Percentiles rank a stretch among this genome's conserved stretches.
phyloP scores from a whole-genome alignment of 1,140 invertebrate genomes.

The Drosophila athabasca region DNA sequence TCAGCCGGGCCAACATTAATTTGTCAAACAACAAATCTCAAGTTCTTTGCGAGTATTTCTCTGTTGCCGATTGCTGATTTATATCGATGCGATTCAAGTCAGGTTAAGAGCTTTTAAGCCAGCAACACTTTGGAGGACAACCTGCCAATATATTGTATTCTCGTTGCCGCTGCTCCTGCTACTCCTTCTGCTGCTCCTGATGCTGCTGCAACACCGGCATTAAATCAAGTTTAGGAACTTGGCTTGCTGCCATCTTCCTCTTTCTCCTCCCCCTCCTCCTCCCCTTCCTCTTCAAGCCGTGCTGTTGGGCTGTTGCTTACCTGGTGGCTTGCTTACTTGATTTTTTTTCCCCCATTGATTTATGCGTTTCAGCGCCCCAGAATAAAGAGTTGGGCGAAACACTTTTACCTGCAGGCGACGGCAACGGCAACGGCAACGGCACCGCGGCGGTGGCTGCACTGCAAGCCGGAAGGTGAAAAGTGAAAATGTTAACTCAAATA shows the following conservation, averaged over 20 bases:
- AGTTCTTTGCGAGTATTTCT: conserved; percentile 36
- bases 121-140: conserved; percentile 52
- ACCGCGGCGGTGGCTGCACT: too few relatives aligned
- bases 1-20: conserved; percentile 9
- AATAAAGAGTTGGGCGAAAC: conserved; percentile 52
- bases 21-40: conserved; percentile 33
- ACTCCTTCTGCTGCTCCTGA: conserved; percentile 9
- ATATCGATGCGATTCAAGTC: conserved; percentile 52
- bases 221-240: conserved; percentile 64
- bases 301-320: conserved; percentile 3
- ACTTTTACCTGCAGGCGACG: conserved; percentile 18
- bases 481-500: conserved; percentile 52
- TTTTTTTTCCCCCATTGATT: conserved; percentile 44
- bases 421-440: too few relatives aligned
- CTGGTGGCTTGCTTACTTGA: conserved; percentile 5
- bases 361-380: conserved; percentile 59
- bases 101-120: conserved; percentile 57
- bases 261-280: background rate
- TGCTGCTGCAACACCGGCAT: conserved; percentile 31
- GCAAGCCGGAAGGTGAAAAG: conserved; percentile 29
- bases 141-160: conserved; percentile 61
- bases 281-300: conserved; percentile 8
- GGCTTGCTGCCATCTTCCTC: conserved; percentile 47
- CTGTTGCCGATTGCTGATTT: conserved; percentile 37
- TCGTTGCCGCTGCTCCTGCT: conserved; percentile 4